Percentiles rank a stretch among this genome's conserved stretches.
phyloP scores from a whole-genome alignment of 2,888 invertebrate species.

The Rutpela maculata region DNA sequence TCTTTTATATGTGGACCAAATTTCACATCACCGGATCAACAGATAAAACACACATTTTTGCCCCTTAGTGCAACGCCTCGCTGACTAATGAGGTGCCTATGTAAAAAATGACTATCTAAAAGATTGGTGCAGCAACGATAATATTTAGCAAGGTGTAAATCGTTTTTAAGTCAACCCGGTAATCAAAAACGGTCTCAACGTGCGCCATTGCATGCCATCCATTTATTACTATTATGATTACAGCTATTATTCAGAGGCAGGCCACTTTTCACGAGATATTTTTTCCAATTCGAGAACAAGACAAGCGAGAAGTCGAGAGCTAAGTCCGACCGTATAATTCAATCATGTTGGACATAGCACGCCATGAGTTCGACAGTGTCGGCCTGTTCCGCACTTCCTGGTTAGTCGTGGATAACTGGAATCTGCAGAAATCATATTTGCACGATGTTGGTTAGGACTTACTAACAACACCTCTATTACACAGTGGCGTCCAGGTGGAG shows the following conservation, averaged over 20 bases:
- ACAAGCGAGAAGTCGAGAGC: slow-evolving; percentile 34
- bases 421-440: slow-evolving; percentile 36
- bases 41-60: too few relatives aligned
- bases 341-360: slow-evolving; percentile 40
- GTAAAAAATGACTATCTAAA: too few relatives aligned
- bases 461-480: slow-evolving; percentile 15
- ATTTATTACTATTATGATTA: slow-evolving; percentile 44
- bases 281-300: slow-evolving; percentile 22
- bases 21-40: too few relatives aligned
- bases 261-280: slow-evolving; percentile 33
- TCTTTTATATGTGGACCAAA: too few relatives aligned
- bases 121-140: too few relatives aligned
- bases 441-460: slow-evolving; percentile 25
- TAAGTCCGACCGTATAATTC: slow-evolving; percentile 41
- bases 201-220: slow-evolving; percentile 36
- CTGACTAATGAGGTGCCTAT: too few relatives aligned
- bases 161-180: neutral
- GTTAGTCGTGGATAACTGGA: slow-evolving; percentile 32
- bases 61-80: too few relatives aligned
- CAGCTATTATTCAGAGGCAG: slow-evolving; percentile 42
- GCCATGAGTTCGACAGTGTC: slow-evolving; percentile 38
- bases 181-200: neutral
- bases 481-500: neutral
- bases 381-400: slow-evolving; percentile 36
- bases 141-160: slow-evolving; percentile 20